Evolutionary conservation across 2,888 invertebrate species (phyloP).

Genomic region (Chouioia cunea): DNA sequence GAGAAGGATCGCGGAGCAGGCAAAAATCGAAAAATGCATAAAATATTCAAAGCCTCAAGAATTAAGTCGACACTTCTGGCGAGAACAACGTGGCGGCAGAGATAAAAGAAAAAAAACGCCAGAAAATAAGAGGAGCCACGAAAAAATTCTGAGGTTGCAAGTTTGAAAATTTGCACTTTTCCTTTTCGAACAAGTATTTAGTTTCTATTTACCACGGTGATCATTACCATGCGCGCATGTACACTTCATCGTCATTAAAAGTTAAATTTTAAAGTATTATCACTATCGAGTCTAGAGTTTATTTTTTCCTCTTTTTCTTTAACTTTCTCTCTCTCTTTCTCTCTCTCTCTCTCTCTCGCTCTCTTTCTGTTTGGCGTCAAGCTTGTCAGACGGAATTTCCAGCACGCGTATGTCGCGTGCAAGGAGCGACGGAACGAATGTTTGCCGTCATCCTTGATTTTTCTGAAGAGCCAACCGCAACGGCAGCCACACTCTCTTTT

Average conservation of each 20-base stretch:
- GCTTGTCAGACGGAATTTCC: constrained; percentile 16
- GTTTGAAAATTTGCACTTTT: background rate
- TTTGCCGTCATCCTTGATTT: constrained; percentile 43
- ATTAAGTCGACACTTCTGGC: constrained; percentile 43
- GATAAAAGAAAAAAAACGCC: constrained; percentile 36
- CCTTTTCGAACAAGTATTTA: constrained; percentile 30
- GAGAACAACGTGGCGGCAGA: constrained; percentile 9
- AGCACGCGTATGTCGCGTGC: constrained; percentile 1
- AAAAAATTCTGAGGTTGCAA: constrained; percentile 29
- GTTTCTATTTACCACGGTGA: constrained; percentile 40
- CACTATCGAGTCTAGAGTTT: background rate
- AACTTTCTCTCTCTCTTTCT: constrained; percentile 1
- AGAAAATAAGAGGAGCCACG: constrained; percentile 40
- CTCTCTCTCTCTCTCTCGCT: background rate
- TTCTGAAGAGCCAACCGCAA: constrained; percentile 33
- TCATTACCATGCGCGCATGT: constrained; percentile 11
- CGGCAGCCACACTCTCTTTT: background rate
- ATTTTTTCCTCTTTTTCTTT: too few species aligned
- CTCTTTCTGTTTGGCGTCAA: background rate
- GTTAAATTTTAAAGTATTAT: constrained; percentile 37
- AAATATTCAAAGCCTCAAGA: constrained; percentile 44
- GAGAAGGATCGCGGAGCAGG: constrained; percentile 24
- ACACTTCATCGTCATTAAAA: constrained; percentile 3
- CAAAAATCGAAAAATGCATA: constrained; percentile 48
- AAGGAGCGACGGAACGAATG: constrained; percentile 8